These are phyloP conservation scores for Psittacula echo DNA, from an alignment of 2,797 vertebrate species.

Conservation along the genomic window DNA sequence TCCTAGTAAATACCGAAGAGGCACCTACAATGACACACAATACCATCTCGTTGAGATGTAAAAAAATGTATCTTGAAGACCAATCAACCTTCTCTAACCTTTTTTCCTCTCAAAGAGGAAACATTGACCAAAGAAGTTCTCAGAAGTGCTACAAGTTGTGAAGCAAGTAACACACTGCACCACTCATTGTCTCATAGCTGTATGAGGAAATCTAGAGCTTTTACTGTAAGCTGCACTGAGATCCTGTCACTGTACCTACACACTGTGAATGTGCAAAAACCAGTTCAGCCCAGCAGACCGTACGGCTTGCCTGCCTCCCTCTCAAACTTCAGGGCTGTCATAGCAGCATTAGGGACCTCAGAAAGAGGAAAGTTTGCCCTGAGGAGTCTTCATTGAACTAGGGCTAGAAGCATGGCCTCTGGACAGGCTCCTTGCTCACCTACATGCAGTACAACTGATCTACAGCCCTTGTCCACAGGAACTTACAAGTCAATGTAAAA, in stretches of 20 bases:
- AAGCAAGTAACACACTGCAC: neutral
- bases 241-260: neutral
- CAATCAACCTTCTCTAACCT: neutral
- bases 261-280: neutral
- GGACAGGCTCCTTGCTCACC: neutral
- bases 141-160: neutral
- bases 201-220: neutral
- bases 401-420: neutral
- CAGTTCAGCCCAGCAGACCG: neutral
- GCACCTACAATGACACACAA: constrained; percentile 81
- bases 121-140: neutral
- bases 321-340: neutral
- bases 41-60: neutral
- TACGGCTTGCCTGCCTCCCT: neutral
- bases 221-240: neutral
- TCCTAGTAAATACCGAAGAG: constrained; percentile 91
- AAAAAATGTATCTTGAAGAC: neutral
- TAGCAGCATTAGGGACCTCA: neutral
- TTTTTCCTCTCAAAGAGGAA: neutral
- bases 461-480: neutral
- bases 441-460: neutral
- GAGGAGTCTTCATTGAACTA: neutral
- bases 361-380: neutral
- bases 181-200: neutral
- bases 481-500: neutral